Evolutionary conservation across 53 echinoderm and acorn worm species (phyloP).

Genomic region (Echinometra lucunter): DNA sequence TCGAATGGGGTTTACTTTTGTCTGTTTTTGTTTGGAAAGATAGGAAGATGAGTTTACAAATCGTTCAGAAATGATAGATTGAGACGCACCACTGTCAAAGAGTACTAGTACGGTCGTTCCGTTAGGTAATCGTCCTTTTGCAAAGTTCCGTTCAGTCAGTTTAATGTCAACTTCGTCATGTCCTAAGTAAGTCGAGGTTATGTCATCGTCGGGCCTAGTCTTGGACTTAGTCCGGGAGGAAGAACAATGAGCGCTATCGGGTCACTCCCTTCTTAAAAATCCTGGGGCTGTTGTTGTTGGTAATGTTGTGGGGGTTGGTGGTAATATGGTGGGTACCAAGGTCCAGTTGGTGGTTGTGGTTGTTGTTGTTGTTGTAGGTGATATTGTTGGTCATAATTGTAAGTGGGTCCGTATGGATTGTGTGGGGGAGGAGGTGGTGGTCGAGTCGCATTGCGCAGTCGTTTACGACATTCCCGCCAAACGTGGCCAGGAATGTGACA

Average conservation of each 20-base stretch:
- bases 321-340: neutral
- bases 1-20: neutral
- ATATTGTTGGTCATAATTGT: no score
- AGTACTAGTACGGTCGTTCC: conserved; percentile 55
- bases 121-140: conserved; percentile 41
- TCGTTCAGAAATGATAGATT: conserved; percentile 6
- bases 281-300: neutral
- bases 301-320: neutral
- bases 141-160: conserved; percentile 44
- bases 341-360: no score
- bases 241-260: conserved; percentile 22
- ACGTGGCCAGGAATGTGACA: neutral
- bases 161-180: conserved; percentile 31
- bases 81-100: conserved; percentile 72
- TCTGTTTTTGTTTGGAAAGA: neutral
- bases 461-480: neutral
- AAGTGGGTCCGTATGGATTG: no score
- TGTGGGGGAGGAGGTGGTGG: neutral
- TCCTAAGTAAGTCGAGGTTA: conserved; percentile 46
- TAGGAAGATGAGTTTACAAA: conserved; percentile 35
- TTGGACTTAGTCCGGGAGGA: neutral
- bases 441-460: neutral
- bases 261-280: conserved; percentile 13
- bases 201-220: neutral
- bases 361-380: neutral